Conservation (phyloP, 2,888 invertebrate genomes). For the Esperia sulphurella region DNA sequence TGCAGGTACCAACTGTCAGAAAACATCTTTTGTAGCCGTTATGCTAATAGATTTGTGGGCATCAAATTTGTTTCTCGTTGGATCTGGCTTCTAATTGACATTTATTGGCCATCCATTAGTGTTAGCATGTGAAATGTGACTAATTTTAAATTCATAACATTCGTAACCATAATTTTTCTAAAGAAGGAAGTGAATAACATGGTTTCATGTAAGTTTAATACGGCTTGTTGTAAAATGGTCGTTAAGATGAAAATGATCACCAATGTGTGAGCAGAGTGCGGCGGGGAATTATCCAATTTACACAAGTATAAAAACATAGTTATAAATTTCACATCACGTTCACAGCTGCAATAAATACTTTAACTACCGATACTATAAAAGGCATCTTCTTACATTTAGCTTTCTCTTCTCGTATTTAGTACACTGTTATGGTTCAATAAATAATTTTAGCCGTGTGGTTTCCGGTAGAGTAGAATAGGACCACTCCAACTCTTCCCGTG, state of each 20-base stretch:
- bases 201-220: neutral
- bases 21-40: neutral
- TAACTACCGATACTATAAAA: conserved; percentile 1
- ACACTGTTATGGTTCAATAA: too few species aligned
- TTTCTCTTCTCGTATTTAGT: too few species aligned
- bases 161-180: too few species aligned
- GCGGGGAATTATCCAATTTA: conserved; percentile 7
- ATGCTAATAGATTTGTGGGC: neutral
- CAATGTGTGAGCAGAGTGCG: neutral
- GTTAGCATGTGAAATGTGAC: too few species aligned
- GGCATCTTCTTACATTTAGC: neutral
- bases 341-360: conserved; percentile 3
- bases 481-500: too few species aligned
- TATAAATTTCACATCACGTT: conserved; percentile 10
- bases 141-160: too few species aligned
- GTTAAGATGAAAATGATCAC: conserved; percentile 8
- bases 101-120: too few species aligned
- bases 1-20: conserved; percentile 1
- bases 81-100: too few species aligned
- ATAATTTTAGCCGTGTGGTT: too few species aligned
- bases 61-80: neutral
- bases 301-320: conserved; percentile 6
- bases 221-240: conserved; percentile 3
- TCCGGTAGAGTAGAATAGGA: too few species aligned
- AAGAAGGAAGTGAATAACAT: too few species aligned